Percentiles rank a stretch among this genome's conserved stretches.
Conservation (phyloP, 2,113 vertebrate genomes). For the Psammodynastes pulverulentus region DNA sequence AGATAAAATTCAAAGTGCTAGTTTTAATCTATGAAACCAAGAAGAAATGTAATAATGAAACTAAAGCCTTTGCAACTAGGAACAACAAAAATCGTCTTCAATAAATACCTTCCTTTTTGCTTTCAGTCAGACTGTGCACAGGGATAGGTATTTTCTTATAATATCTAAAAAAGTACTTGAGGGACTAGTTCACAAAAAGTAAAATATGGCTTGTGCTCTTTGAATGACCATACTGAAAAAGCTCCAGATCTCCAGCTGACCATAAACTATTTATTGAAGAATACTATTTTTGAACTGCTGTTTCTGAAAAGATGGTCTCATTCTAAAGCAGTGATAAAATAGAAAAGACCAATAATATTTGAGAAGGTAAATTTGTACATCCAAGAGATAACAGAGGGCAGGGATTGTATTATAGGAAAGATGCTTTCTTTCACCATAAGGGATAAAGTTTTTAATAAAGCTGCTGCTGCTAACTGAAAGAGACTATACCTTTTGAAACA, state of each 20-base stretch:
- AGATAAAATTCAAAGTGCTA: background rate
- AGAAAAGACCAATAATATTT: slow-evolving; percentile 46
- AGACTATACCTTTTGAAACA: slow-evolving; percentile 9
- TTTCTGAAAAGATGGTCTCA: slow-evolving; percentile 41
- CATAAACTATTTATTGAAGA: slow-evolving; percentile 48
- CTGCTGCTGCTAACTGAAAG: background rate
- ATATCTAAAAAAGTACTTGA: slow-evolving; percentile 3
- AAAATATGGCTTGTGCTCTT: slow-evolving; percentile 9
- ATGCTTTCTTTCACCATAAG: slow-evolving; percentile 1
- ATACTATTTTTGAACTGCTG: slow-evolving; percentile 48
- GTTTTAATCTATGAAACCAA: background rate
- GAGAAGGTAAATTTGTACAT: slow-evolving; percentile 31
- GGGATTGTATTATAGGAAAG: slow-evolving; percentile 3
- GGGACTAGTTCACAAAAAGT: slow-evolving; percentile 15
- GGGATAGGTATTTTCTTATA: background rate
- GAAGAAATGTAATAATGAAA: background rate
- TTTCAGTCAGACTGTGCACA: background rate
- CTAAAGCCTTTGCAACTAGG: background rate
- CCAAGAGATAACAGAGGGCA: slow-evolving; percentile 37
- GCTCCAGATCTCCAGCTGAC: slow-evolving; percentile 43
- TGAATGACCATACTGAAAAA: slow-evolving; percentile 32
- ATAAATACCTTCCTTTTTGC: background rate
- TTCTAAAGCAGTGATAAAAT: slow-evolving; percentile 39
- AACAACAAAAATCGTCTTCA: background rate
- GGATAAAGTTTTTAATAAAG: slow-evolving; percentile 13